These are phyloP conservation scores for Promerops cafer DNA, from an alignment of 2,113 vertebrate genomes.

Conservation along the genomic window DNA sequence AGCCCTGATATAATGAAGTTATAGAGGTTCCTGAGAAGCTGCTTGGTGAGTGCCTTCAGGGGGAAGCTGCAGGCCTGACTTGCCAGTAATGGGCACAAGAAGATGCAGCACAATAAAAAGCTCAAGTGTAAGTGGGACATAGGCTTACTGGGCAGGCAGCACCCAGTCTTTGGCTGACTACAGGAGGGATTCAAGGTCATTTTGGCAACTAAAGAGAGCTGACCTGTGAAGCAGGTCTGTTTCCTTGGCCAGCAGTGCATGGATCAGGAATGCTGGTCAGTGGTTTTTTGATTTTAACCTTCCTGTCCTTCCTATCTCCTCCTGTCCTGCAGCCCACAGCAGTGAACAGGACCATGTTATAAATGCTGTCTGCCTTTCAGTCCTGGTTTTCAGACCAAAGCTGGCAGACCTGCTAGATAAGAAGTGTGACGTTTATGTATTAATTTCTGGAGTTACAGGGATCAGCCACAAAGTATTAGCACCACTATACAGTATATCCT, in stretches of 20 bases:
- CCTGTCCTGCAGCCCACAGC: background rate
- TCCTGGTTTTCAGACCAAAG: background rate
- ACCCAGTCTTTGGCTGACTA: background rate
- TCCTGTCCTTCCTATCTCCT: background rate
- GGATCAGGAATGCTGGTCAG: background rate
- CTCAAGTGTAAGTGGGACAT: background rate
- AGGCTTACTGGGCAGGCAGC: background rate
- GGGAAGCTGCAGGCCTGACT: background rate
- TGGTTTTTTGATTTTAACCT: constrained; percentile 3
- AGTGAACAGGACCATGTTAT: background rate
- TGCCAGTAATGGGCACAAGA: fast-evolving
- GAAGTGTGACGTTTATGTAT: background rate
- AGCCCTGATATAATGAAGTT: background rate
- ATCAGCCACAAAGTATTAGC: background rate
- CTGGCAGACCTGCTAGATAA: background rate
- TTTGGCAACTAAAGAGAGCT: background rate
- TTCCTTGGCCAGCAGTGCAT: constrained; percentile 37
- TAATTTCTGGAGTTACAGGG: constrained; percentile 29
- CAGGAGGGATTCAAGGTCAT: background rate
- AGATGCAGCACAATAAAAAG: background rate
- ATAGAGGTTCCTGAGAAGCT: background rate
- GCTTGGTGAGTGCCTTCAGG: background rate
- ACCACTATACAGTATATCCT: background rate
- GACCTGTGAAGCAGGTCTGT: background rate
- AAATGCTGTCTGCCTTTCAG: background rate